phyloP scores from a whole-genome alignment of 1,140 invertebrate genomes.

The Eueides isabella region DNA sequence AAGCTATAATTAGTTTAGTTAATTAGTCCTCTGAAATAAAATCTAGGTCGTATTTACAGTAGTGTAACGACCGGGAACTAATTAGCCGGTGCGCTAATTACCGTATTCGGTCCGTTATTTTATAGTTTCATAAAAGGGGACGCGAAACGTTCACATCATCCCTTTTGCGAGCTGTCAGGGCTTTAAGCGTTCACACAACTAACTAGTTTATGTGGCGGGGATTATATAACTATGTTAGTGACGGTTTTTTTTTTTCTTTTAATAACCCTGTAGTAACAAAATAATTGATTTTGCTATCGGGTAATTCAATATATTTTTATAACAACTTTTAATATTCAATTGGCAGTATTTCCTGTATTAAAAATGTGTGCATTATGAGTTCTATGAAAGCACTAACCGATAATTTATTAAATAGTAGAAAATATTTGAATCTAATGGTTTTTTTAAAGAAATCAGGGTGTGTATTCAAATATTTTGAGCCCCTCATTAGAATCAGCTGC shows the following conservation, averaged over 20 bases:
- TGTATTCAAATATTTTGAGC: slow-evolving; percentile 67
- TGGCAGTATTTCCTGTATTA: background rate
- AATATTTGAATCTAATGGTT: no score
- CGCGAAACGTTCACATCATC: slow-evolving; percentile 24
- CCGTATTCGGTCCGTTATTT: slow-evolving; percentile 37
- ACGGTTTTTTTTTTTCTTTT: background rate
- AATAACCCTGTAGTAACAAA: background rate
- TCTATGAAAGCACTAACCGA: background rate
- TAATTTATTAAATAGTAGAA: background rate
- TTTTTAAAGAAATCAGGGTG: slow-evolving; percentile 34
- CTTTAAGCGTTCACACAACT: slow-evolving; percentile 22
- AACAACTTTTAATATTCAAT: background rate
- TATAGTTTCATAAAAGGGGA: slow-evolving; percentile 34
- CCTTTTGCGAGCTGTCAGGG: slow-evolving; percentile 26
- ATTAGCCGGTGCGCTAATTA: slow-evolving; percentile 47
- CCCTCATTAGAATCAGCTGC: slow-evolving; percentile 75
- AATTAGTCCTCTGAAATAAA: slow-evolving; percentile 38
- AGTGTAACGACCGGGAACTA: slow-evolving; percentile 43
- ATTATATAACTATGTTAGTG: slow-evolving; percentile 5
- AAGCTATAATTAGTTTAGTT: slow-evolving; percentile 24
- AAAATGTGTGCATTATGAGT: background rate
- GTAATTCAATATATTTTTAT: no score
- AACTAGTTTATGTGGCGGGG: slow-evolving; percentile 20
- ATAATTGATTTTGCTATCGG: background rate
- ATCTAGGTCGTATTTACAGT: slow-evolving; percentile 39